Evolutionary conservation across 2,113 vertebrate species (phyloP), one percentile per base, ranked within the genome.

Genomic region (Sebastes schlegelii): DNA sequence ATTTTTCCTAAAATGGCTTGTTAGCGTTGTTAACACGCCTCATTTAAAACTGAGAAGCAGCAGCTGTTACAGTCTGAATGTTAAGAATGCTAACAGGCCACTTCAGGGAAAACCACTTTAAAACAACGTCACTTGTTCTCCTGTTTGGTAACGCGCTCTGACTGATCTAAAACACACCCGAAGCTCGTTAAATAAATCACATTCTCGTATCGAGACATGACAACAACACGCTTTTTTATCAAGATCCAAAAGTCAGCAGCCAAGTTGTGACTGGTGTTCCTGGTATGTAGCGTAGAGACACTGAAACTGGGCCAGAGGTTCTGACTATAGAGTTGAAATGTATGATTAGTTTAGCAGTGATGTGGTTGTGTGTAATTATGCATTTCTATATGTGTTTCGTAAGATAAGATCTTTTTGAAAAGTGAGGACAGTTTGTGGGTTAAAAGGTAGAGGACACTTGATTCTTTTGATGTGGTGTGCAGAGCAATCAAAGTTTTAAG

Each of bases 1-100:
- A 0, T 54, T 74, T 83, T 58, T 52, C 84, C 86, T 86, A 85
- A 86, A 75, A 87, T 72, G 84, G 86, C 45, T 73, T 26, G 74
- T 78, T 74, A 11, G 60, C 40, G 12, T 23, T 54, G 52, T 72
- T 61, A 70, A 74, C 51, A 65, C 5, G 64, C 46, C 74, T 84
- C 69, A 64, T 85, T 82, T 70, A 42, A 51, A 68, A 60, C 9
- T 6, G 23, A 75, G 63, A 51, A 62, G 23, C 60, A 63, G 78
- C 48, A 68, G 76, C 85, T 76, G 63, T 70, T 74, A 6, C 34
- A 21, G 23, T 3, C 45, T 51, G 78, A 72, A 82, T 52, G 72
- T 80, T 1, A 73, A 40, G 81, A 68, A 83, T 64, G 52, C 58
- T 54, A 70, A 71, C 76, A n/a, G 19, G 19, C 23, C 19, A 8